phyloP scores from a whole-genome alignment of 2,113 vertebrate genomes.

The Onychorhynchus coronatus region DNA sequence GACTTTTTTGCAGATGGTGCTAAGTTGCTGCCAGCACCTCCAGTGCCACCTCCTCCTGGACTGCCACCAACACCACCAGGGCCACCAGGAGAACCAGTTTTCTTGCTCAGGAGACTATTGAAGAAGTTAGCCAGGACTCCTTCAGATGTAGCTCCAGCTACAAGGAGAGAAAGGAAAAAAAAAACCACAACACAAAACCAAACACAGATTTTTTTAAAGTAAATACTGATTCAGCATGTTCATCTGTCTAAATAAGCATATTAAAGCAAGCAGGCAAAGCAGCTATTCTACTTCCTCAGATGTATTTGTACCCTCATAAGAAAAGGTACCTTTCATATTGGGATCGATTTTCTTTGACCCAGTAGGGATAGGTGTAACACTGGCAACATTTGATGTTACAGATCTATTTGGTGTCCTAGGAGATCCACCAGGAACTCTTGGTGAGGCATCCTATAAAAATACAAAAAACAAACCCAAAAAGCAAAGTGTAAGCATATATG shows the following conservation, averaged over 20 bases:
- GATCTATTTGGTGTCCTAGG: slow-evolving; percentile 92
- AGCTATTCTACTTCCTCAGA: background rate
- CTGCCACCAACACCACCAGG: slow-evolving; percentile 79
- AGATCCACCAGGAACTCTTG: slow-evolving; percentile 89
- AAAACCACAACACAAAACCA: background rate
- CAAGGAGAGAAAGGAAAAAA: background rate
- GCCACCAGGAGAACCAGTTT: slow-evolving; percentile 89
- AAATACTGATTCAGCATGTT: background rate
- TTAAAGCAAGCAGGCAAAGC: background rate
- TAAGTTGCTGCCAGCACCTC: slow-evolving; percentile 80
- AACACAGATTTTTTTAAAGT: background rate
- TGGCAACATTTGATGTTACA: slow-evolving; percentile 88
- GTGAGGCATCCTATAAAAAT: slow-evolving; percentile 81
- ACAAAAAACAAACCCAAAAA: background rate
- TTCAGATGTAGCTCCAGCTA: slow-evolving; percentile 95
- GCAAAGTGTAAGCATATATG: background rate
- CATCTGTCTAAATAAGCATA: background rate
- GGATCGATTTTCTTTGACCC: slow-evolving; percentile 86
- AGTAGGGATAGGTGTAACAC: slow-evolving; percentile 89
- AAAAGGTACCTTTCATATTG: slow-evolving; percentile 83
- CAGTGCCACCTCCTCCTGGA: slow-evolving; percentile 75
- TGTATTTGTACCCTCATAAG: background rate
- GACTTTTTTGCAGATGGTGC: slow-evolving; percentile 93
- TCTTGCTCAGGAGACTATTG: slow-evolving; percentile 97
- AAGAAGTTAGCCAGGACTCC: slow-evolving; percentile 98